A percentile compares a stretch with the other conserved stretches of the same genome.
Conservation (phyloP, 1,140 invertebrate species). For the Planococcus citri region DNA sequence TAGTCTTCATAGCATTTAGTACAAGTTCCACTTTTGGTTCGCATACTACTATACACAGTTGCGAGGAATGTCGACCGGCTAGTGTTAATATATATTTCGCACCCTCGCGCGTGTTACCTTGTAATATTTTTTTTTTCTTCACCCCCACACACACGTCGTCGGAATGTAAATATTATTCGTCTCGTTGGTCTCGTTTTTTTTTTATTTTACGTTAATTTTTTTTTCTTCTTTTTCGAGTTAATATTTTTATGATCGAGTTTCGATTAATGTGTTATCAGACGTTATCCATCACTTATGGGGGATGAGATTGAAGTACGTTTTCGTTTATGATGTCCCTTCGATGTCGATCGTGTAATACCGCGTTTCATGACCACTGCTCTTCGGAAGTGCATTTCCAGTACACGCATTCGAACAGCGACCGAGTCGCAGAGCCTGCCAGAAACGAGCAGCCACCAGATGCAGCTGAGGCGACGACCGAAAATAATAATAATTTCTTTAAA, state of each 20-base stretch:
- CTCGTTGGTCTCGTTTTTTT: not conserved
- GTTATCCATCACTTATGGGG: not conserved
- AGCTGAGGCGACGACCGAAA: not conserved
- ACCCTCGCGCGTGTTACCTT: slow-evolving; percentile 8
- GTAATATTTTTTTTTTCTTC: not conserved
- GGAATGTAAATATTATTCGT: not conserved
- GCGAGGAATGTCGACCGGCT: not conserved
- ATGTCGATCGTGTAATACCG: slow-evolving; percentile 15
- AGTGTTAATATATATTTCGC: not conserved
- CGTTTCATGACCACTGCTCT: slow-evolving; percentile 7
- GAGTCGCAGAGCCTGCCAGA: not conserved
- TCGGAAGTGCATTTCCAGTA: slow-evolving; percentile 6
- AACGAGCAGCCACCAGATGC: not conserved
- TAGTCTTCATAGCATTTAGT: not conserved
- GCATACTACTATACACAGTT: too few relatives aligned
- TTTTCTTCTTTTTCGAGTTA: not conserved
- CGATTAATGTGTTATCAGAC: slow-evolving; percentile 5
- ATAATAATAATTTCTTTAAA: not conserved
- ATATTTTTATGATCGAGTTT: not conserved
- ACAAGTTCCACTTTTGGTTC: not conserved
- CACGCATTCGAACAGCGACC: not conserved
- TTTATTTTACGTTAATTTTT: slow-evolving; percentile 15
- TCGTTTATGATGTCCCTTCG: slow-evolving; percentile 6
- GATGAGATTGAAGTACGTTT: not conserved
- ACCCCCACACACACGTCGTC: too few relatives aligned